These are phyloP conservation scores for Polydrusus tereticollis DNA, from an alignment of 2,888 invertebrate genomes.

Conservation along the genomic window DNA sequence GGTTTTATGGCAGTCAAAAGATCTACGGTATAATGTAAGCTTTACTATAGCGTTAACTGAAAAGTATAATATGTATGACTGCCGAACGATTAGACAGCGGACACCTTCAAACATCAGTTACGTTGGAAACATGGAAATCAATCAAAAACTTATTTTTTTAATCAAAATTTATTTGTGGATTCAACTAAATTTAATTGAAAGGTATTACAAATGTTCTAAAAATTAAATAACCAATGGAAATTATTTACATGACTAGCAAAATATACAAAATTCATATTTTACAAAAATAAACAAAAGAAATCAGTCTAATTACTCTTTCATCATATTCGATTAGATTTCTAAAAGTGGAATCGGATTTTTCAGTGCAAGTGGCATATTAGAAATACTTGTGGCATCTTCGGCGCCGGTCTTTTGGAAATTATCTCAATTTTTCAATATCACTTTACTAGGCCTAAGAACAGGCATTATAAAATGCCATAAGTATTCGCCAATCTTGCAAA, in stretches of 20 bases:
- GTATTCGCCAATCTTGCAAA: too few species aligned
- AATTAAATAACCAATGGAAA: slow-evolving; percentile 43
- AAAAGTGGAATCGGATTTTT: background rate
- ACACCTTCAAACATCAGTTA: too few species aligned
- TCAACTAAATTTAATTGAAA: slow-evolving; percentile 10
- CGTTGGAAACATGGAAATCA: background rate
- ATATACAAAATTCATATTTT: slow-evolving; percentile 51
- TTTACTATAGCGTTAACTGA: too few species aligned
- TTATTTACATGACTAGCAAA: slow-evolving; percentile 57
- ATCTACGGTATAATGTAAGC: too few species aligned
- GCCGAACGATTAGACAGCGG: too few species aligned
- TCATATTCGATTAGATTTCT: background rate
- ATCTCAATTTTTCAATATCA: too few species aligned
- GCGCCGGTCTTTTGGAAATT: background rate
- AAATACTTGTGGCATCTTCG: background rate
- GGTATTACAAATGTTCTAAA: slow-evolving; percentile 48
- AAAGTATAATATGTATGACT: too few species aligned
- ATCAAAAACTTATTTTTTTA: background rate
- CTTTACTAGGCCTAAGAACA: too few species aligned
- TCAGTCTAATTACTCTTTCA: slow-evolving; percentile 42
- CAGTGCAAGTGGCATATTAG: background rate
- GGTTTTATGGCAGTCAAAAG: too few species aligned
- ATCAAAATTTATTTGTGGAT: slow-evolving; percentile 8
- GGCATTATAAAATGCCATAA: too few species aligned
- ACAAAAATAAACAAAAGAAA: slow-evolving; percentile 34